Conservation (phyloP, 2,113 vertebrate species). For the Melanocharis versteri region DNA sequence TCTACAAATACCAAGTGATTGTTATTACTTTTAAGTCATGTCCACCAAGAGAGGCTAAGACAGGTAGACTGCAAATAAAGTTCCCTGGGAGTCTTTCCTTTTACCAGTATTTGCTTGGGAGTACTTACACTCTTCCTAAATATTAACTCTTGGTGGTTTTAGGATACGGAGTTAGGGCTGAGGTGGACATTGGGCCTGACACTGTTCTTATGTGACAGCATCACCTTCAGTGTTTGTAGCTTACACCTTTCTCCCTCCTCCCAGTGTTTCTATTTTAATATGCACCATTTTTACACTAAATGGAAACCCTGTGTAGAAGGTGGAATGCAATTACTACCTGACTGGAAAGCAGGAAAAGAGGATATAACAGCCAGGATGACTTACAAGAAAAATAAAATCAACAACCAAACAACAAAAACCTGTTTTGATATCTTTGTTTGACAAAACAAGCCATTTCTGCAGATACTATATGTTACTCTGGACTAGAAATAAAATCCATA, state of each 20-base stretch:
- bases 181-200: background rate
- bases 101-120: background rate
- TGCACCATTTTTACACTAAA: background rate
- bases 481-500: background rate
- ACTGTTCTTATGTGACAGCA: background rate
- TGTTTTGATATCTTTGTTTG: background rate
- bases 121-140: background rate
- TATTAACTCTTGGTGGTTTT: background rate
- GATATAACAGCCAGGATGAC: background rate
- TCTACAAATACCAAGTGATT: background rate
- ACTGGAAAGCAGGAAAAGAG: background rate
- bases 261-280: background rate
- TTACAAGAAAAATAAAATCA: background rate
- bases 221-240: background rate
- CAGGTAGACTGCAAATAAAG: background rate
- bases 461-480: background rate
- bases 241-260: background rate
- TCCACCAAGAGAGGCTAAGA: background rate
- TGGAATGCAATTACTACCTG: background rate
- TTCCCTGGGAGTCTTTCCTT: background rate
- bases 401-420: background rate
- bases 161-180: background rate
- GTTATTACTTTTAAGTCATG: background rate
- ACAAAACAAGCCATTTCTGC: background rate
- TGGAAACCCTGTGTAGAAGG: background rate